Evolutionary conservation across 1,140 invertebrate genomes (phyloP).

Genomic region (Diuraphis noxia): DNA sequence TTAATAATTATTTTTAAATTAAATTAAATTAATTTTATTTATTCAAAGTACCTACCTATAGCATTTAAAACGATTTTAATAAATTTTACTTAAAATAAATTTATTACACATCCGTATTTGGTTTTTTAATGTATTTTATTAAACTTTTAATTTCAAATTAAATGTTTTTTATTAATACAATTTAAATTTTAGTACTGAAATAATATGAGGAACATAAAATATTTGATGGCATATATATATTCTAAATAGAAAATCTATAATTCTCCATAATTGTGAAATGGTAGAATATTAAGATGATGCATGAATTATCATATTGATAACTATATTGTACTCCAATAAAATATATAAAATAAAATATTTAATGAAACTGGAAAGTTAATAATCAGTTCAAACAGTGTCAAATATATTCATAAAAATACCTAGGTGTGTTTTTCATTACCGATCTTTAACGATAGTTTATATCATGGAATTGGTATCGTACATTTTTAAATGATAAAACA

Average conservation of each 20-base stretch:
- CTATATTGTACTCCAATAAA: neutral
- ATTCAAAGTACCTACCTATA: neutral
- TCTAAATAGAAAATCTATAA: neutral
- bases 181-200: too few species aligned
- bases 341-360: neutral
- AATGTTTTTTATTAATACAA: neutral
- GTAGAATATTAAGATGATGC: neutral
- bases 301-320: neutral
- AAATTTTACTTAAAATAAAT: neutral
- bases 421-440: neutral
- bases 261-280: neutral
- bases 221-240: neutral
- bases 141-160: neutral
- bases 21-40: neutral
- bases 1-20: neutral
- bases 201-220: neutral
- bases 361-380: neutral
- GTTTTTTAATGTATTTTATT: too few species aligned
- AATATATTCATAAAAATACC: neutral
- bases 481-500: neutral
- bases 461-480: neutral
- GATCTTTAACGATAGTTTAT: neutral
- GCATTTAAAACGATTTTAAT: neutral
- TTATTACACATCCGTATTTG: neutral
- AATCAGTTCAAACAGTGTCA: neutral